Evolutionary conservation across 2,888 invertebrate species (phyloP), one percentile per base, ranked within the genome.

Genomic region (Parochlus steinenii): DNA sequence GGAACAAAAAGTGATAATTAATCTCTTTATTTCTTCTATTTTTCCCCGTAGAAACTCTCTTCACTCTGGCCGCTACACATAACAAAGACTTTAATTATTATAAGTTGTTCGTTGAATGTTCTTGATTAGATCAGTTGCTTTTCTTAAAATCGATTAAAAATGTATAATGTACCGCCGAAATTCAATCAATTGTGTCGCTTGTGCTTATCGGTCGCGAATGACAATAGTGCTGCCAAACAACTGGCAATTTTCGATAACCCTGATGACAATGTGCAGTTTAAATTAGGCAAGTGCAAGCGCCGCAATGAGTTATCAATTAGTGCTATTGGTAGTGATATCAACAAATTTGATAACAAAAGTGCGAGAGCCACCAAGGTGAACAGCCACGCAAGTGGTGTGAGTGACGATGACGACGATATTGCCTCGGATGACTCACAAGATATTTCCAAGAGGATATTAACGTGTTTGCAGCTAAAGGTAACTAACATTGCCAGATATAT

Each of bases 161-260:
- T 82, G 82, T 80, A 77, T 75, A 75, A 75, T 72, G 77, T 83
- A 74, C 82, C 82, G 73, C 74, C 76, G 71, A 83, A 82, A 74
- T 83, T 81, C 70, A 80, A 80, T 71, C 80, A 80, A 74, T 76
- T 85, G 69, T 83, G 83, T 78, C 81, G 83, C 68, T 77, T 85
- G 73, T 85, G 83, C 74, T 77, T 85, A 74, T 80, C 81, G 65
- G 65, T 69, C 63, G 69, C 70, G 60, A 68, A 67, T 65, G 71
- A 71, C 63, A 65, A 73, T 69, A 77, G 77, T 69, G 71, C 27
- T 66, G 69, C 65, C 67, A 69, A 62, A 70, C 73, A 69, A 73
- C 49, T 58, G 42, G 53, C 52, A 46, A 55, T 58, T 41, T 58
- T 53, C 42, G 48, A 47, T 46, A 20, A 31, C 23, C 6, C 8